Base-by-base conservation (phyloP, 2,888 invertebrate genomes). In the Drosophila borealis region DNA sequence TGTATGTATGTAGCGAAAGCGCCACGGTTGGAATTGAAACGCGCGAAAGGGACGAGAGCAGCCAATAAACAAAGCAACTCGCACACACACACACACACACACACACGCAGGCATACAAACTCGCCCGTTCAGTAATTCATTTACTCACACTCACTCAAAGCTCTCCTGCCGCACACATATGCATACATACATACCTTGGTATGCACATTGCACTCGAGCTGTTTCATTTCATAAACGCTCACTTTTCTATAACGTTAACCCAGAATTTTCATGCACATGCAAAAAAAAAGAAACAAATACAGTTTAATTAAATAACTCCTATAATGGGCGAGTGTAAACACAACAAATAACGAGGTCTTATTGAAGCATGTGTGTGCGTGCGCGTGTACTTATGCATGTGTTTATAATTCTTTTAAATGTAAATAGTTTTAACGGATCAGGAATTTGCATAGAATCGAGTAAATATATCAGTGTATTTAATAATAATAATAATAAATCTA, bases 11-110 rank as follows among this genome's bases (percentile, higher is more conserved):
- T 41, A 44, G 37, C 53, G 42, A 64, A 57, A 70, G 66, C 65
- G 77, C 77, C 72, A 76, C 77, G 68, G 45, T 54, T 69, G 77
- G 77, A 76, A 76, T 65, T 65, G 76, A 72, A 76, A 72, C 77
- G 56, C 55, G 62, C 65, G 41, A 65, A 76, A 76, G 75, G 72
- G 54, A 63, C 65, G 60, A 48, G 55, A 39, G 36, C 56, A 60
- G 55, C 34, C 46, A 67, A 74, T 74, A 74, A 74, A 65, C 70
- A 74, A 65, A 65, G 62, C 53, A 67, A 59, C 46, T 33, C 55
- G 50, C 50, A 44, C 45, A 36, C 4, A 14, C 39, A 29, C 13
- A 41, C 39, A 29, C 13, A 41, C 37, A 19, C 34, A 11, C 51
- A 37, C 33, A 11, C 21, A 45, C 11, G 36, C 50, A 19, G 19